A percentile compares a stretch with the other conserved stretches of the same genome.
phyloP scores from a whole-genome alignment of 2,888 invertebrate species.

The Scrobipalpa costella region DNA sequence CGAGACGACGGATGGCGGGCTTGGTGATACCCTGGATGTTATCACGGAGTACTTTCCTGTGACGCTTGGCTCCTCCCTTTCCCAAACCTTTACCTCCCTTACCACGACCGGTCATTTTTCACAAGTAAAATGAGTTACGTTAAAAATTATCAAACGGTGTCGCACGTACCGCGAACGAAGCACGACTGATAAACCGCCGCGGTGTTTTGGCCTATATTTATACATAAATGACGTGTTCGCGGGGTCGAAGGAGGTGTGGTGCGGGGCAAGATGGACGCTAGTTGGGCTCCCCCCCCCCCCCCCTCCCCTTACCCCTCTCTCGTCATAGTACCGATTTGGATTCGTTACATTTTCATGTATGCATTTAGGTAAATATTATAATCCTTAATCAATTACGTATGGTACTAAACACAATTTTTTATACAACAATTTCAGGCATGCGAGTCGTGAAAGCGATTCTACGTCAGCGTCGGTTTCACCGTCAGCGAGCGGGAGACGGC shows the following conservation, averaged over 20 bases:
- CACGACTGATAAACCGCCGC: background rate
- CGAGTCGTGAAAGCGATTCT: too few species aligned
- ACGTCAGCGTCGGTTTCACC: too few species aligned
- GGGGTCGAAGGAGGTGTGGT: background rate
- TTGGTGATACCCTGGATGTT: conserved; percentile 91
- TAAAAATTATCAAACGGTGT: background rate
- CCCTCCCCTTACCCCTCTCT: background rate
- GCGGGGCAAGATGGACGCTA: too few species aligned
- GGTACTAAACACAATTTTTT: too few species aligned
- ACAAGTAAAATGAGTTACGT: background rate
- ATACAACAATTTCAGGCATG: too few species aligned
- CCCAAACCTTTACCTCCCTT: conserved; percentile 90
- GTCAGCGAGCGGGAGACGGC: too few species aligned
- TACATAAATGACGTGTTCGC: background rate
- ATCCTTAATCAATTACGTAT: too few species aligned
- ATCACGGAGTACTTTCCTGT: conserved; percentile 89
- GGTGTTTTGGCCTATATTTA: background rate
- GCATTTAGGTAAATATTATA: too few species aligned
- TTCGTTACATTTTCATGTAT: too few species aligned
- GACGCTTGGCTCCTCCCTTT: conserved; percentile 91
- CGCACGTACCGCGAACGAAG: background rate
- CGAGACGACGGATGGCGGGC: conserved; percentile 88
- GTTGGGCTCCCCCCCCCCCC: too few species aligned
- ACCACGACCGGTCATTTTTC: conserved; percentile 87
- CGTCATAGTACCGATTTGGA: background rate